phyloP scores from a whole-genome alignment of 2,113 vertebrate genomes.

The Pseudorhombus dupliciocellatus region DNA sequence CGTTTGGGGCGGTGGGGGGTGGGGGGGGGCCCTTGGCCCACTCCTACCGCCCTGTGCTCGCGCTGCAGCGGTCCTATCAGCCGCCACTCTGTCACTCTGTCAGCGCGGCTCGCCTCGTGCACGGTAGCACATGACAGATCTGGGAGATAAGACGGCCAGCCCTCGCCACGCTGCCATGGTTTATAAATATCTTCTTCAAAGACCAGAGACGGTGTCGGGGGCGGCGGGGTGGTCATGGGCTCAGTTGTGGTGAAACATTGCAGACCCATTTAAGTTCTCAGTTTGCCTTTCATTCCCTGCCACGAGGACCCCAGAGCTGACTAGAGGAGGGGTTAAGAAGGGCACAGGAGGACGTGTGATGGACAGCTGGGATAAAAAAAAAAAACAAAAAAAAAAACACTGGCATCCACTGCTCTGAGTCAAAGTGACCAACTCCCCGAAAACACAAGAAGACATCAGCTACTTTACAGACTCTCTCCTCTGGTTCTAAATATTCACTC shows the following conservation, averaged over 20 bases:
- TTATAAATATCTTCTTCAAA: conserved; percentile 82
- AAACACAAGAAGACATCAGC: conserved; percentile 4
- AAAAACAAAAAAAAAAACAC: conserved; percentile 48
- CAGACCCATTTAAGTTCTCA: conserved; percentile 68
- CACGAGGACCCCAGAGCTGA: conserved; percentile 43
- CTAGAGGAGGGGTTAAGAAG: conserved; percentile 8
- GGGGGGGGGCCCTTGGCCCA: not conserved
- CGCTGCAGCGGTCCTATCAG: conserved; percentile 29
- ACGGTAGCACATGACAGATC: conserved; percentile 68
- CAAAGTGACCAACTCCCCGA: conserved; percentile 20
- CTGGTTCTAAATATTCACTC: not conserved
- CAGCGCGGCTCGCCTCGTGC: conserved; percentile 41
- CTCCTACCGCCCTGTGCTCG: conserved; percentile 16
- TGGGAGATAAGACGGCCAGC: conserved; percentile 70
- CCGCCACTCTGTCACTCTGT: conserved; percentile 58
- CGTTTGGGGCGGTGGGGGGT: not conserved
- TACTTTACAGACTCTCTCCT: not conserved
- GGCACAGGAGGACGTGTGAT: conserved; percentile 49
- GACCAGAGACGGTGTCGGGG: conserved; percentile 55
- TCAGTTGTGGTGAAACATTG: conserved; percentile 61
- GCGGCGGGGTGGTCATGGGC: conserved; percentile 52
- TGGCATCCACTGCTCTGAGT: conserved; percentile 24
- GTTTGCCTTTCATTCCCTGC: conserved; percentile 67
- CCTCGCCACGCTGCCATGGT: conserved; percentile 62
- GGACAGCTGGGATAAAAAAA: conserved; percentile 67